Conservation (phyloP, 2,797 vertebrate genomes). For the Philypnodon macrostomus region DNA sequence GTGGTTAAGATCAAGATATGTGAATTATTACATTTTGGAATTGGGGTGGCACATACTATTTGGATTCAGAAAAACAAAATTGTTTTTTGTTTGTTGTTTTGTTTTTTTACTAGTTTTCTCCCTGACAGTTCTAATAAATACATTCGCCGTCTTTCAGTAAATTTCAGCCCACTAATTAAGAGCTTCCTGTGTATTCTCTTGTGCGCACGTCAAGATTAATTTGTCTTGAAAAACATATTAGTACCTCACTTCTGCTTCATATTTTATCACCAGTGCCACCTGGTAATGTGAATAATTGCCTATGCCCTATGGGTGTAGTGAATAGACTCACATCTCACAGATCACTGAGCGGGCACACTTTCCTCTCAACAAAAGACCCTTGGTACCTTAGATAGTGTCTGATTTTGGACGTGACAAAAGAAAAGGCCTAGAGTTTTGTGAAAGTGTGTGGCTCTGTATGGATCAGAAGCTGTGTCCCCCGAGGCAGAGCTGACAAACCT, state of each 20-base stretch:
- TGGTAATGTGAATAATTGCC: slow-evolving; percentile 63
- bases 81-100: no score
- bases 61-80: no score
- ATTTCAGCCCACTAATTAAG: slow-evolving; percentile 15
- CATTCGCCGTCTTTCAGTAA: not conserved
- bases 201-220: slow-evolving; percentile 9
- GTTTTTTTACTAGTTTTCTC: not conserved
- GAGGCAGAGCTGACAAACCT: slow-evolving; percentile 59
- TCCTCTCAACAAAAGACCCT: no score
- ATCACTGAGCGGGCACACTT: no score
- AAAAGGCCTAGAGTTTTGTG: slow-evolving; percentile 4
- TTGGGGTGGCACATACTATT: no score
- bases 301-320: slow-evolving; percentile 32
- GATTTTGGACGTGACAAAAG: slow-evolving; percentile 24
- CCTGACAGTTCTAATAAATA: no score
- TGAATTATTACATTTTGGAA: no score
- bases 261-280: slow-evolving; percentile 60
- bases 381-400: slow-evolving; percentile 18
- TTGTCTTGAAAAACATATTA: slow-evolving; percentile 17
- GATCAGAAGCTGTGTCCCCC: slow-evolving; percentile 28
- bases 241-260: slow-evolving; percentile 15
- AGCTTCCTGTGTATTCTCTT: slow-evolving; percentile 11
- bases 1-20: no score
- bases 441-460: slow-evolving; percentile 8
- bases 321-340: slow-evolving; percentile 36